phyloP scores from a whole-genome alignment of 2,797 vertebrate species.

The Helarctos malayanus region DNA sequence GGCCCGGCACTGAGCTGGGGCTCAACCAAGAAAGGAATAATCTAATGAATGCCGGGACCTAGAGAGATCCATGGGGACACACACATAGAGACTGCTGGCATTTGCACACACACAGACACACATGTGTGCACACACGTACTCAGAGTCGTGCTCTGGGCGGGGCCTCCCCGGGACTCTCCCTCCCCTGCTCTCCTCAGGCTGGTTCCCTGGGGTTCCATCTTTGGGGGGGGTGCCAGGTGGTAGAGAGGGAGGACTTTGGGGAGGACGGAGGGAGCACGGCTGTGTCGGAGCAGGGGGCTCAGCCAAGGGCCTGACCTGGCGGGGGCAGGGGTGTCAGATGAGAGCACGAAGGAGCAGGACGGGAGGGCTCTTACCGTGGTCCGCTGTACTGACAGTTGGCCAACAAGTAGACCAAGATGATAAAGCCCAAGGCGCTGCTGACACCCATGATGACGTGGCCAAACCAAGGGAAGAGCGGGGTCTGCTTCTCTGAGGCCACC shows the following conservation, averaged over 20 bases:
- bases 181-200: not conserved
- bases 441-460: not conserved
- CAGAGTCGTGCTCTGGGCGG: not conserved
- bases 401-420: conserved; percentile 5
- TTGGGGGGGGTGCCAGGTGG: not conserved
- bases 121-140: accelerated
- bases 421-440: accelerated
- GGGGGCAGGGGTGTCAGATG: accelerated
- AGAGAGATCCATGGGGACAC: not conserved
- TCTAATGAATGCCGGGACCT: not conserved
- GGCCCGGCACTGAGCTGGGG: not conserved
- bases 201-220: not conserved
- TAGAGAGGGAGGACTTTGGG: not conserved
- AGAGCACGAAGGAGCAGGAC: accelerated
- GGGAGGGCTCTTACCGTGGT: conserved; percentile 61
- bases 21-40: not conserved
- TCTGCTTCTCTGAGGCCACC: not conserved
- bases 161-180: not conserved
- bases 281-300: not conserved
- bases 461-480: accelerated
- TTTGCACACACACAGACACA: not conserved
- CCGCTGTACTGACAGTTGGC: not conserved
- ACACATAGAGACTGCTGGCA: not conserved
- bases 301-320: not conserved
- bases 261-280: not conserved